These are phyloP conservation scores for Atrichornis clamosus DNA, from an alignment of 2,113 vertebrate genomes.

Conservation along the genomic window DNA sequence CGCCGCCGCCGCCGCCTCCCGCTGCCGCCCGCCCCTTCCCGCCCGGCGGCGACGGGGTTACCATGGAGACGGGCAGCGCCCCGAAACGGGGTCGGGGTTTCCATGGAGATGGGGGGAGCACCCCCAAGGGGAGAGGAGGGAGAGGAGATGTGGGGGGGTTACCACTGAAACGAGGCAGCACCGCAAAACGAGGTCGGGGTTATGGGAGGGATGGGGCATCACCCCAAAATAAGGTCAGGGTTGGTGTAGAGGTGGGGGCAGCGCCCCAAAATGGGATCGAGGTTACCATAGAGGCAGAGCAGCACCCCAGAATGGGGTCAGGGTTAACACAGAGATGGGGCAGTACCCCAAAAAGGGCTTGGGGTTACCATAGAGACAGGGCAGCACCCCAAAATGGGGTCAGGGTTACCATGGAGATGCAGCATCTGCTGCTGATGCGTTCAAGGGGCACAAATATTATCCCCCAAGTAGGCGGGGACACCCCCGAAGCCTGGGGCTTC, in stretches of 20 bases:
- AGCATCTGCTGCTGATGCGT: not conserved
- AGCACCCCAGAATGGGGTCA: not conserved
- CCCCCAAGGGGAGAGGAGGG: not conserved
- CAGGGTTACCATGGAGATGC: not conserved
- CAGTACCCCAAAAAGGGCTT: not conserved
- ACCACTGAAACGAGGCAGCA: not conserved
- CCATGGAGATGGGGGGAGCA: not conserved
- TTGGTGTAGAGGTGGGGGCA: not conserved
- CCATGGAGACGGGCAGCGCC: constrained; percentile 23
- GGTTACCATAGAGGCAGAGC: accelerated
- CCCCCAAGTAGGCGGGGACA: accelerated
- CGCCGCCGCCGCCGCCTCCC: not conserved
- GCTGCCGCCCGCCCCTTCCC: constrained; percentile 17
- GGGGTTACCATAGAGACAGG: not conserved
- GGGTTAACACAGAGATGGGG: accelerated
- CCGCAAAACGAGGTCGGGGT: not conserved
- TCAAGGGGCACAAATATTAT: not conserved
- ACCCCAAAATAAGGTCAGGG: not conserved
- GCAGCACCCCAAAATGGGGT: not conserved
- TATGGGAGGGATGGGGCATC: not conserved
- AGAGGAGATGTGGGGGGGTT: not conserved
- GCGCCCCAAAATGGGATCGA: not conserved
- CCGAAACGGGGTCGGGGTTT: not conserved
- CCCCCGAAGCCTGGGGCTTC: not conserved
- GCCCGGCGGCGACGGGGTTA: not conserved